Evolutionary conservation across 2,888 invertebrate genomes (phyloP).

Genomic region (Ischnus inquisitorius): DNA sequence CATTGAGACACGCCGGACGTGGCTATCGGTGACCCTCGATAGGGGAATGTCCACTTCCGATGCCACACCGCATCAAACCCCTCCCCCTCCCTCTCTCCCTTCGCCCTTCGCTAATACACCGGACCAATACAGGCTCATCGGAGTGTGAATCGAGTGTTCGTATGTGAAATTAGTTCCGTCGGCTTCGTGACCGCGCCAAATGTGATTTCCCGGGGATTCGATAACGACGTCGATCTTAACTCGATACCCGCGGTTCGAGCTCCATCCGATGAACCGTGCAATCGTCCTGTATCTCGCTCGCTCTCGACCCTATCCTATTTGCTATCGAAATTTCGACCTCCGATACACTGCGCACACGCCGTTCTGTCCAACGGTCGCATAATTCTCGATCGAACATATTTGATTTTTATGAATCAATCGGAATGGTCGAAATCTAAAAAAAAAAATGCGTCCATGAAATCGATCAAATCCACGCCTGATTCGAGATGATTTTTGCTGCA

Average conservation of each 20-base stretch:
- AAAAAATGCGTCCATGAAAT: too few relatives aligned
- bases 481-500: too few relatives aligned
- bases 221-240: constrained; percentile 69
- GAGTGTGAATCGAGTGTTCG: constrained; percentile 63
- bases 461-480: too few relatives aligned
- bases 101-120: constrained; percentile 46
- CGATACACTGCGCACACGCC: background rate
- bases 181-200: constrained; percentile 56
- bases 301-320: background rate
- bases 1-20: constrained; percentile 61
- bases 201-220: constrained; percentile 64
- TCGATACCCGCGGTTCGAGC: constrained; percentile 58
- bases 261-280: background rate
- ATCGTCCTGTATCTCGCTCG: background rate
- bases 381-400: background rate
- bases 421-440: too few relatives aligned
- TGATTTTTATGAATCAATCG: too few relatives aligned
- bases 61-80: constrained; percentile 42
- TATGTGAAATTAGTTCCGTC: constrained; percentile 71
- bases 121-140: constrained; percentile 1
- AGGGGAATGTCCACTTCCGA: constrained; percentile 55
- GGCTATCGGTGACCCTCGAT: constrained; percentile 51
- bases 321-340: constrained; percentile 10
- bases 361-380: constrained; percentile 24
- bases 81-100: background rate